Percentiles rank a stretch among this genome's conserved stretches.
Conservation (phyloP, 2,797 vertebrate genomes). For the Schizopygopsis malacanthus region DNA sequence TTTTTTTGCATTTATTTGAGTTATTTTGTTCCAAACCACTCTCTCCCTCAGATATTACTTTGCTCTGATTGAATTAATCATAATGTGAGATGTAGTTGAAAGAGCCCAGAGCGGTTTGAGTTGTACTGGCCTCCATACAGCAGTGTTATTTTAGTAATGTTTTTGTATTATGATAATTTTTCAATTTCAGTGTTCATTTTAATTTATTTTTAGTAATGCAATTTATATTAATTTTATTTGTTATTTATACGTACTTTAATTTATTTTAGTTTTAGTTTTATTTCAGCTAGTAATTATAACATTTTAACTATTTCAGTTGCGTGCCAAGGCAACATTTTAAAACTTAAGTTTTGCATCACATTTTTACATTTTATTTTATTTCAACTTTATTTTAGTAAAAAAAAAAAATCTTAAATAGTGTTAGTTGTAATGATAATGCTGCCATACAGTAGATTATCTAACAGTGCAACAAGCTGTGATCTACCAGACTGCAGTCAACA, state of each 20-base stretch:
- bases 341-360: no score
- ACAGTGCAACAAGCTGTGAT: constrained; percentile 34
- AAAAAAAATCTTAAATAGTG: background rate
- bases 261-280: background rate
- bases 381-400: no score
- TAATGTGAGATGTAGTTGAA: background rate
- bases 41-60: constrained; percentile 1
- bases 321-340: no score
- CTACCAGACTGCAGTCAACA: background rate
- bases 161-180: background rate
- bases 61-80: background rate
- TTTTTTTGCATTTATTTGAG: constrained; percentile 10
- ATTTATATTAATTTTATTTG: background rate
- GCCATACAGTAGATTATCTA: background rate
- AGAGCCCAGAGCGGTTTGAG: background rate
- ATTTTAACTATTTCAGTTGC: no score
- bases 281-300: background rate
- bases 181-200: background rate
- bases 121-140: background rate
- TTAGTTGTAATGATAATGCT: background rate
- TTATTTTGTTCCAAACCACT: constrained; percentile 16
- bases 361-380: no score
- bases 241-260: background rate
- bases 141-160: background rate
- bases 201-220: no score